Percentiles rank a stretch among this genome's conserved stretches.
These are phyloP conservation scores for Dicerorhinus sumatrensis DNA, from an alignment of 2,113 vertebrate genomes.

Conservation along the genomic window DNA sequence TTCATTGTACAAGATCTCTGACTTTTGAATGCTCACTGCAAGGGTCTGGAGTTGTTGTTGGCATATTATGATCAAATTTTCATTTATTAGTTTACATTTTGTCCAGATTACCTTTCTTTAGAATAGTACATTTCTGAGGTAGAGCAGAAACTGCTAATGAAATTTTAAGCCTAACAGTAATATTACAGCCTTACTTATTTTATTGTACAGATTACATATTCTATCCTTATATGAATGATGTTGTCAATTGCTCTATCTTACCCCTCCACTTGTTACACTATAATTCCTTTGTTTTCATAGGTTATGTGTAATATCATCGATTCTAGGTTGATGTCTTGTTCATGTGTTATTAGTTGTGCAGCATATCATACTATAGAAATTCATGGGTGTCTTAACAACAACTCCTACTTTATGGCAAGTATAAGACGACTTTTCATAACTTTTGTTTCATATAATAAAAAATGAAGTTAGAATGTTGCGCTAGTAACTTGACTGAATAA, in stretches of 20 bases:
- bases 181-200: neutral
- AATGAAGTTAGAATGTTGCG: neutral
- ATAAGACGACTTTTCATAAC: neutral
- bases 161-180: neutral
- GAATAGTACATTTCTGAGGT: neutral
- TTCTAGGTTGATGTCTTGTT: neutral
- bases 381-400: neutral
- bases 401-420: neutral
- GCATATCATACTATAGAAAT: neutral
- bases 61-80: neutral
- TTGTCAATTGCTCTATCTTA: neutral
- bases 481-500: neutral
- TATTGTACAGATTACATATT: neutral
- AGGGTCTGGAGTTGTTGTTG: neutral
- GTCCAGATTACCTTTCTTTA: neutral
- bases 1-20: neutral
- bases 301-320: neutral
- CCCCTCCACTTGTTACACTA: accelerated
- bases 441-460: neutral
- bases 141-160: neutral
- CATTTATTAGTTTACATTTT: neutral
- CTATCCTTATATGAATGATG: neutral
- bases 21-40: neutral
- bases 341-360: neutral
- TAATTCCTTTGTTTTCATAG: neutral